Evolutionary conservation across 2,113 vertebrate genomes (phyloP).

Genomic region (Cervus canadensis): DNA sequence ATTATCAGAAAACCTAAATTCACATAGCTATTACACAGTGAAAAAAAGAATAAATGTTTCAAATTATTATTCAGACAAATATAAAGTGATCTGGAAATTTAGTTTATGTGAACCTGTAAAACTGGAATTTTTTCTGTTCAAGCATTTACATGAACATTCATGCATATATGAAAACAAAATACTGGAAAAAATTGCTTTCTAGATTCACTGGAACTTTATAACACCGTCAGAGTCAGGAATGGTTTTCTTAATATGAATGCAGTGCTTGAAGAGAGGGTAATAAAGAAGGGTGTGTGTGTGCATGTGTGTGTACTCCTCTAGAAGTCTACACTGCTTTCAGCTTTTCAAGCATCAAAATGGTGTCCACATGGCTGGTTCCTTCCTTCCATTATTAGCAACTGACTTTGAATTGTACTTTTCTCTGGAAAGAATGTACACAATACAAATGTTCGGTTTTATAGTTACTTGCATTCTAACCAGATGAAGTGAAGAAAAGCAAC

Average conservation of each 20-base stretch:
- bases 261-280: neutral
- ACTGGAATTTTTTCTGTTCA: neutral
- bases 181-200: neutral
- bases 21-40: neutral
- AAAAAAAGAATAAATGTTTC: neutral
- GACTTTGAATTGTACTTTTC: neutral
- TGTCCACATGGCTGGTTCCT: neutral
- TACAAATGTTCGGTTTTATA: neutral
- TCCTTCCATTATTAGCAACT: neutral
- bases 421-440: neutral
- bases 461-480: constrained; percentile 20
- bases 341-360: neutral
- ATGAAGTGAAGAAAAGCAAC: neutral
- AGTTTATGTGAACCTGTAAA: neutral
- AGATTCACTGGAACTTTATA: neutral
- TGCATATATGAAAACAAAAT: neutral
- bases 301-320: neutral
- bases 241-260: neutral
- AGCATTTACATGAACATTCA: neutral
- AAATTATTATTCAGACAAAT: neutral
- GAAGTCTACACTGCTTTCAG: neutral
- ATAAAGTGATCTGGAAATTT: neutral
- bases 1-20: neutral
- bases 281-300: neutral
- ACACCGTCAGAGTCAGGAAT: neutral